phyloP scores from a whole-genome alignment of 1,140 invertebrate genomes.

The Leguminivora glycinivorella region DNA sequence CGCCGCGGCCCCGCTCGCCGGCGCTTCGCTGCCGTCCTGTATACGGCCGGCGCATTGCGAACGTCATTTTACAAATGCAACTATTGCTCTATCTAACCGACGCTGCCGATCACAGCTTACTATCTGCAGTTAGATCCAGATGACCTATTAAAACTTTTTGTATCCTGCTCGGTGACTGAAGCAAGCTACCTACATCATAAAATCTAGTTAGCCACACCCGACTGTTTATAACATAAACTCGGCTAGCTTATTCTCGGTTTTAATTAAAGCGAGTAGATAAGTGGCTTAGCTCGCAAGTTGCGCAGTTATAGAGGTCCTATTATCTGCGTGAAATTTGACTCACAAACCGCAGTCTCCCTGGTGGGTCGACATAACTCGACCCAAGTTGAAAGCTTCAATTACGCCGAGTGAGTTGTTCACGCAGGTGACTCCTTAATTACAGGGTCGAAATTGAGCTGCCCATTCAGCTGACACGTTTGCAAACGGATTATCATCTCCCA shows the following conservation, averaged over 20 bases:
- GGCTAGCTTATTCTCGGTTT: conserved; percentile 54
- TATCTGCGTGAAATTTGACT: conserved; percentile 72
- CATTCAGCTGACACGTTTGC: conserved; percentile 68
- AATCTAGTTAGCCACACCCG: conserved; percentile 27
- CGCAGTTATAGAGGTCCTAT: conserved; percentile 62
- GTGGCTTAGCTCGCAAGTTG: conserved; percentile 58
- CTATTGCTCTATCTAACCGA: conserved; percentile 43
- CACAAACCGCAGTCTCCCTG: conserved; percentile 62
- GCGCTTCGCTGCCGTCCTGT: conserved; percentile 51
- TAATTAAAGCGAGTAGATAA: conserved; percentile 58
- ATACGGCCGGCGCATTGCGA: conserved; percentile 15
- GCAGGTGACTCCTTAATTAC: conserved; percentile 78
- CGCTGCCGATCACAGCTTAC: conserved; percentile 27
- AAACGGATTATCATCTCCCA: conserved; percentile 70
- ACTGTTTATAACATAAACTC: conserved; percentile 41
- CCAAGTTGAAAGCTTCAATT: conserved; percentile 75
- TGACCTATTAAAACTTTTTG: conserved; percentile 22
- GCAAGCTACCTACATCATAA: neutral
- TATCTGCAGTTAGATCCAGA: conserved; percentile 25
- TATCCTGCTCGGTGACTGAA: conserved; percentile 1
- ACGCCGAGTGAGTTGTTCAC: conserved; percentile 71
- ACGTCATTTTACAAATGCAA: conserved; percentile 44
- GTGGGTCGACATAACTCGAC: conserved; percentile 66
- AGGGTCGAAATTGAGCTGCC: conserved; percentile 70
- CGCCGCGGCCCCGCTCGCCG: conserved; percentile 45